Base-by-base conservation (phyloP, 2,113 vertebrate species). In the Pelmatolapia mariae region DNA sequence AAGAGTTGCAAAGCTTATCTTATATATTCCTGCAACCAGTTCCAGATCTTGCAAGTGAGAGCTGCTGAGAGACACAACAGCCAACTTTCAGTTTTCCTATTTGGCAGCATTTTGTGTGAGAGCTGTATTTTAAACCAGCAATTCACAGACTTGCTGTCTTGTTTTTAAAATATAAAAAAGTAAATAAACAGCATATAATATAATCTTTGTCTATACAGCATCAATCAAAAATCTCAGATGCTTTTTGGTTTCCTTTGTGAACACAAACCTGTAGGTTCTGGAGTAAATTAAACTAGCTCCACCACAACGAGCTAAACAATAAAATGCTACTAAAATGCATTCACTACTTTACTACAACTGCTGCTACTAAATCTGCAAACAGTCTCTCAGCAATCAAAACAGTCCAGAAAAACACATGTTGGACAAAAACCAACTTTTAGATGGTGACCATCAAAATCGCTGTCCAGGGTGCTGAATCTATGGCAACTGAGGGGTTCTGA, bases 391-490 rank as follows among this genome's bases (percentile, higher is more conserved):
- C 43, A 78, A 78, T 78, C 4, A 19, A 31, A 19, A 29, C 24
- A 29, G 3, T 76, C 10, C 24, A 76, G 24, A 47, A 47, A 50
- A 11, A 76, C 43, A 29, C 24, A 4, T 11, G 16, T 29, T 19
- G 10, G 43, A 78, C 10, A 78, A 78, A 78, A 73, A 16, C 5
- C 66, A 45, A 78, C 24, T 78, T 78, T 50, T 50, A 1, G 71
- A 50, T 50, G 71, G 26, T 78, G 13, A 50, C 31, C 4, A 45
- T 54, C 76, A 53, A 3, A 13, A 43, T 80, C 29, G 79, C 89
- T 90, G 82, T 90, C 89, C 89, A 52, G 13, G 82, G 89, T 90
- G 53, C 89, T 90, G 89, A 87, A 85, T 47, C 9, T 31, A 57
- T 43, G 31, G 5, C 40, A 11, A 6, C 12, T 6, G 9, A 18